Evolutionary conservation across 2,888 invertebrate species (phyloP).

Genomic region (Platerodrilus igneus): DNA sequence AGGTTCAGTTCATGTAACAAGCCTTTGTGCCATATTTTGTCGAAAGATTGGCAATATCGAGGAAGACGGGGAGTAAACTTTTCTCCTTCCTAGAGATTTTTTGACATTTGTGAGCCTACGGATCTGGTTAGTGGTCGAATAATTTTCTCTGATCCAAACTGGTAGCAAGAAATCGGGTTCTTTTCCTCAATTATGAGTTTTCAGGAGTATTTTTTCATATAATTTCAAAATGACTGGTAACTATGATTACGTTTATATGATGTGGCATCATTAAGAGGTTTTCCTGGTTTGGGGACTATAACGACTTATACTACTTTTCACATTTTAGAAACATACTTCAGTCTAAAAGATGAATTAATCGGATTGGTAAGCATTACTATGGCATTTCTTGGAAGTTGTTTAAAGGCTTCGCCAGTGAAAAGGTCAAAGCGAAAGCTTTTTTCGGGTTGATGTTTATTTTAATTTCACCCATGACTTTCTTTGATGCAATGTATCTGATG

Average conservation of each 20-base stretch:
- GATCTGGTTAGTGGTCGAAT: slow-evolving; percentile 10
- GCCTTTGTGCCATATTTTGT: slow-evolving; percentile 15
- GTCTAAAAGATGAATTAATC: slow-evolving; percentile 10
- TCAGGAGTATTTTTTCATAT: slow-evolving; percentile 29
- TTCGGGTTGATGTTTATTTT: too few relatives aligned
- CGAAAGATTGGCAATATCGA: slow-evolving; percentile 18
- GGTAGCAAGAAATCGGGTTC: too few relatives aligned
- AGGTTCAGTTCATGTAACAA: slow-evolving; percentile 16
- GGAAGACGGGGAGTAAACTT: slow-evolving; percentile 17
- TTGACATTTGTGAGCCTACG: slow-evolving; percentile 9
- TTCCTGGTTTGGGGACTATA: slow-evolving; percentile 29
- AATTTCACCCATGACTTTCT: too few relatives aligned
- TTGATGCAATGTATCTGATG: too few relatives aligned
- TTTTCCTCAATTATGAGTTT: too few relatives aligned
- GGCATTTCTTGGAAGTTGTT: slow-evolving; percentile 17
- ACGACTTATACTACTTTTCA: slow-evolving; percentile 27
- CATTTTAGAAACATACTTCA: slow-evolving; percentile 15
- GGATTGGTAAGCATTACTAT: slow-evolving; percentile 16
- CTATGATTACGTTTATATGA: slow-evolving; percentile 24
- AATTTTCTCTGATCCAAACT: too few relatives aligned
- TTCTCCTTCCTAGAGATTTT: slow-evolving; percentile 15
- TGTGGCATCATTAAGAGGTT: slow-evolving; percentile 17
- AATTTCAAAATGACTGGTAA: slow-evolving; percentile 27
- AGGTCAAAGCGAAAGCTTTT: slow-evolving; percentile 28
- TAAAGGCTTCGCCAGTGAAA: slow-evolving; percentile 26